These are phyloP conservation scores for Melanotus villosus DNA, from an alignment of 2,888 invertebrate genomes.

Conservation along the genomic window DNA sequence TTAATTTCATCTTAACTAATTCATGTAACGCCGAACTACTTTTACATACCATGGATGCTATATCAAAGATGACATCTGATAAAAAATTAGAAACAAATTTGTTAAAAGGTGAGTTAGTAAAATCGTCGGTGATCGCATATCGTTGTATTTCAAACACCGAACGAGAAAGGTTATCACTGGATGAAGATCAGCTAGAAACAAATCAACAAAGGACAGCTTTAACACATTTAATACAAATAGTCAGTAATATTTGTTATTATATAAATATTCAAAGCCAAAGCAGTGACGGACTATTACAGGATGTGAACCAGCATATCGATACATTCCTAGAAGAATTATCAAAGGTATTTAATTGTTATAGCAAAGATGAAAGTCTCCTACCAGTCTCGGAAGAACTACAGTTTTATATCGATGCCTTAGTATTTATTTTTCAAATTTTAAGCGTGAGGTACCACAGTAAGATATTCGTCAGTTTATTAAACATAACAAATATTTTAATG, in stretches of 20 bases:
- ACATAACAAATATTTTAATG: conserved; percentile 53
- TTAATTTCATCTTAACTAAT: conserved; percentile 82
- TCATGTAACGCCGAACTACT: conserved; percentile 78
- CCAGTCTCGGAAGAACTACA: conserved; percentile 56
- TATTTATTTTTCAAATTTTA: conserved; percentile 55
- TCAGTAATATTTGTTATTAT: conserved; percentile 57
- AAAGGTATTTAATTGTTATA: conserved; percentile 55
- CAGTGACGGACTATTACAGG: conserved; percentile 20
- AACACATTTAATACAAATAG: conserved; percentile 56
- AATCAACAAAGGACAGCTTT: conserved; percentile 49
- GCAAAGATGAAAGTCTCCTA: conserved; percentile 55
- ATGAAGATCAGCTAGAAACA: conserved; percentile 54
- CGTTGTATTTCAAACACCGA: conserved; percentile 48
- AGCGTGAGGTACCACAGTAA: conserved; percentile 50
- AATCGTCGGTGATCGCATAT: conserved; percentile 54
- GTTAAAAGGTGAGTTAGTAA: conserved; percentile 50
- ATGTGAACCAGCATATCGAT: conserved; percentile 44
- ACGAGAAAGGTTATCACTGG: conserved; percentile 40
- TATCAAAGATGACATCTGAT: conserved; percentile 61
- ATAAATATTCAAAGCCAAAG: conserved; percentile 34
- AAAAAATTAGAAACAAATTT: conserved; percentile 50
- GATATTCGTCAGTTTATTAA: conserved; percentile 53
- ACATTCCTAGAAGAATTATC: conserved; percentile 50
- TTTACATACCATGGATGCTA: conserved; percentile 73
- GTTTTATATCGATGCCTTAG: conserved; percentile 57